Evolutionary conservation across 2,888 invertebrate genomes (phyloP), one percentile per base, ranked within the genome.

Genomic region (Yponomeuta evonymella): DNA sequence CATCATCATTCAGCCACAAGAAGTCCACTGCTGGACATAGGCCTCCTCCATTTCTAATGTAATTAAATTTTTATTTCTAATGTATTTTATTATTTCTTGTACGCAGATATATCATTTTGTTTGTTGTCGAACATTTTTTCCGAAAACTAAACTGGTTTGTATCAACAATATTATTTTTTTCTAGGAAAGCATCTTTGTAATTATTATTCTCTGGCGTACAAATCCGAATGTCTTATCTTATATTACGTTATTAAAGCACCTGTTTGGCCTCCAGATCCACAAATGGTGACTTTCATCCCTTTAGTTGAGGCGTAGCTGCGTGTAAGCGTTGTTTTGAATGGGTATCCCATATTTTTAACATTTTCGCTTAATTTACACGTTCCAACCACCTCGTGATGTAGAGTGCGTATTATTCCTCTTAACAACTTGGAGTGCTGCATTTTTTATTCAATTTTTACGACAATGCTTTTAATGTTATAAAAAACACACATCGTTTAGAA

Each of bases 251-350:
- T 58, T 15, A 58, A 58, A 43, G 43, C 30, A 93, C 93, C 93
- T 75, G 93, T 93, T 72, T 84, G 82, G 62, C 93, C 93, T 63
- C 87, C 89, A 12, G 93, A 93, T 1, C 94, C 94, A 71, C 93
- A 88, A 63, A 94, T 85, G 9, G 93, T 91, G 11, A 94, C 87
- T 78, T 94, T 94, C 90, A 93, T 87, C 1, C 89, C 91, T 1
- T 30, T 36, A 43, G 67, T 70, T 71, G 75, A 0, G 4, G 29
- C 51, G 15, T 58, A 58, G 51, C 51, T 15, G 15, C 51, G 51
- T 4, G 51, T 58, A 1, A 58, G 15, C 15, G 15, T 58, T 12
- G 51, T 1, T 5, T 58, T 58, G 51, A 15, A 15, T 1, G 15
- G 3, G 15, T 4, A 15, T 58, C 12, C 51, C 1, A 58, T 15